A percentile compares a stretch with the other conserved stretches of the same genome.
These are phyloP conservation scores for Gymnoscelis rufifasciata DNA, from an alignment of 2,888 invertebrate species.

Conservation along the genomic window DNA sequence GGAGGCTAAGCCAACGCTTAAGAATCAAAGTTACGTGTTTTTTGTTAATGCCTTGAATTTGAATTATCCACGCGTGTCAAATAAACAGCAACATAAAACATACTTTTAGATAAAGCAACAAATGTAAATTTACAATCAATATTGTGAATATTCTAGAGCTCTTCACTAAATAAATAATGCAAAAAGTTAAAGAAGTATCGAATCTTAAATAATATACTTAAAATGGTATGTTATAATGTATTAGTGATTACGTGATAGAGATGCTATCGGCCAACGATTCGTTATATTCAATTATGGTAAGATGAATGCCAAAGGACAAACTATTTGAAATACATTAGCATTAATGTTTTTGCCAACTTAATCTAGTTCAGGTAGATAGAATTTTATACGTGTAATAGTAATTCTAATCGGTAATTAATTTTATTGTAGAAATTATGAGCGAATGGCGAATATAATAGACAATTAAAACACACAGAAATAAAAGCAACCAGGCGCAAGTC, in stretches of 20 bases:
- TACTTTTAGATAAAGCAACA: neutral
- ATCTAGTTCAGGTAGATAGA: neutral
- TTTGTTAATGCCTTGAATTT: too few relatives aligned
- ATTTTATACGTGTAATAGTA: too few relatives aligned
- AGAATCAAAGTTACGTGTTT: too few relatives aligned
- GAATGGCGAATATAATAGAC: too few relatives aligned
- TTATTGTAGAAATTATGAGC: too few relatives aligned
- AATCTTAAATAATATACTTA: neutral
- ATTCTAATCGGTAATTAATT: too few relatives aligned
- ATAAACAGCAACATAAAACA: neutral
- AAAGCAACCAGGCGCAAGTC: too few relatives aligned
- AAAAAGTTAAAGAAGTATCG: too few relatives aligned
- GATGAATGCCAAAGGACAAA: conserved; percentile 5
- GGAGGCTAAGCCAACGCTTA: too few relatives aligned
- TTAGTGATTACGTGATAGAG: conserved; percentile 12
- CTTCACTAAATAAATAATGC: too few relatives aligned
- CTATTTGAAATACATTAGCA: neutral
- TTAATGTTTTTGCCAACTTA: neutral
- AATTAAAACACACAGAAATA: too few relatives aligned
- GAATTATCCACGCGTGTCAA: too few relatives aligned
- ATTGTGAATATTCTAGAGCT: neutral
- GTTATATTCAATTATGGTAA: conserved; percentile 11
- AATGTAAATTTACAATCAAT: neutral
- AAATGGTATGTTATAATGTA: neutral
- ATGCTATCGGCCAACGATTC: conserved; percentile 14